phyloP scores from a whole-genome alignment of 2,888 invertebrate species.

The Ypsolopha sequella region DNA sequence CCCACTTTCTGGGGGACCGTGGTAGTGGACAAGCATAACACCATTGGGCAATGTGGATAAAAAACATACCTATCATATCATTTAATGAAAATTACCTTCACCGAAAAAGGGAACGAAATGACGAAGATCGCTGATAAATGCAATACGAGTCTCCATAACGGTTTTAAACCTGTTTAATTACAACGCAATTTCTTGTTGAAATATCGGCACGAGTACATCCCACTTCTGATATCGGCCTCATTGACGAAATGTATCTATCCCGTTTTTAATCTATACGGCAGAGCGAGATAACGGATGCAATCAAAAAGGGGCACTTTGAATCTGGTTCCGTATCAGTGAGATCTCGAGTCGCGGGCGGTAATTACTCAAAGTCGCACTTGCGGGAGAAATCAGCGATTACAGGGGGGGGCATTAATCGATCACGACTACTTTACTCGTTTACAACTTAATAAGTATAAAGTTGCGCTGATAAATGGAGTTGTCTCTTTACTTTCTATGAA shows the following conservation, averaged over 20 bases:
- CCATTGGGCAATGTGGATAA: too few relatives aligned
- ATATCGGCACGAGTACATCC: background rate
- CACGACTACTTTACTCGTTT: background rate
- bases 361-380: conserved; percentile 1
- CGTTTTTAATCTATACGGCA: background rate
- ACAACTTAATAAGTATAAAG: too few relatives aligned
- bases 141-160: background rate
- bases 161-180: background rate
- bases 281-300: background rate
- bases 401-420: background rate
- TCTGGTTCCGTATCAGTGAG: background rate
- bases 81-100: too few relatives aligned
- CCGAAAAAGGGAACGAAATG: background rate
- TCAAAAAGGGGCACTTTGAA: background rate
- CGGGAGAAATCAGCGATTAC: conserved; percentile 1
- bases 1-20: too few relatives aligned
- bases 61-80: too few relatives aligned
- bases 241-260: background rate
- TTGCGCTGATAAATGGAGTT: too few relatives aligned
- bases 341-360: background rate
- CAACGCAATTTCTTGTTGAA: background rate
- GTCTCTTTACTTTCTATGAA: too few relatives aligned
- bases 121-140: background rate
- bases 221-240: background rate
- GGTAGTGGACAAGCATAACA: too few relatives aligned